Percentiles rank a stretch among this genome's conserved stretches.
phyloP scores from a whole-genome alignment of 1,140 invertebrate genomes.

The Aleiodes sp. region DNA sequence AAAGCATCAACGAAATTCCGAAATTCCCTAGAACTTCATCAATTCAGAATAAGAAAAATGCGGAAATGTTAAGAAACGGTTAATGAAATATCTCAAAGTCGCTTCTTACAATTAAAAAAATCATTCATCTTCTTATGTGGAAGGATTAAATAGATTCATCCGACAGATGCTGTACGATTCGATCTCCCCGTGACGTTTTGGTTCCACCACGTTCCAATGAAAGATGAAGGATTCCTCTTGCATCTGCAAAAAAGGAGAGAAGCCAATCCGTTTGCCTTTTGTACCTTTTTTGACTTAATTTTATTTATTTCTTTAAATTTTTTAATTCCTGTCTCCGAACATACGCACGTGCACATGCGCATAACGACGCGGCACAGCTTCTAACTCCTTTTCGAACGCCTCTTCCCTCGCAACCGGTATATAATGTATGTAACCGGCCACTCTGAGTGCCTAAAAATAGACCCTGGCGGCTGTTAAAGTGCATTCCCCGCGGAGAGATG shows the following conservation, averaged over 20 bases:
- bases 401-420: constrained; percentile 46
- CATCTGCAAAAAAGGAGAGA: background rate
- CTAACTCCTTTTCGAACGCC: background rate
- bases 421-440: constrained; percentile 47
- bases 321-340: background rate
- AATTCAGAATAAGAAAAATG: too few species aligned
- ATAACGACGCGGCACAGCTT: background rate
- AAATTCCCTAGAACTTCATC: too few species aligned
- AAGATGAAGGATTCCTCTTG: background rate
- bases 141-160: constrained; percentile 7
- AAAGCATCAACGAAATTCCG: too few species aligned
- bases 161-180: constrained; percentile 17
- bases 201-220: background rate
- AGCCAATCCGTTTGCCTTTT: background rate
- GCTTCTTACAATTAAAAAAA: background rate
- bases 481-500: constrained; percentile 37
- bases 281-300: background rate
- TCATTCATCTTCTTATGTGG: constrained; percentile 17
- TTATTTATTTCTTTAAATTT: background rate
- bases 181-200: constrained; percentile 15
- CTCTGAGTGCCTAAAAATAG: constrained; percentile 48
- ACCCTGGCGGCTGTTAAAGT: constrained; percentile 43
- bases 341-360: constrained; percentile 10
- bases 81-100: background rate
- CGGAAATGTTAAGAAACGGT: too few species aligned